Evolutionary conservation across 2,113 vertebrate genomes (phyloP).

Genomic region (Chroicocephalus ridibundus): DNA sequence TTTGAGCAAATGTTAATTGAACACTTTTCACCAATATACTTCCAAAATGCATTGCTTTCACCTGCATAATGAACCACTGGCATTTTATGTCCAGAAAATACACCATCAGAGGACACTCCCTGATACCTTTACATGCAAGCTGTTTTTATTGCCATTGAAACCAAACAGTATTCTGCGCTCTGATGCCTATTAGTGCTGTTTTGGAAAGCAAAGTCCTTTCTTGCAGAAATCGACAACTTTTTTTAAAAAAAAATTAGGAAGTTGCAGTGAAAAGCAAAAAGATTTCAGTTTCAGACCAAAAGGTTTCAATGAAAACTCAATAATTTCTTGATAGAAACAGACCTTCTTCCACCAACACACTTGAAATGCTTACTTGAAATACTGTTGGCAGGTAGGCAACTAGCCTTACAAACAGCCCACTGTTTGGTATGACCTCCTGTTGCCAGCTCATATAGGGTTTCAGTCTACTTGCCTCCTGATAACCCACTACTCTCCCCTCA

Average conservation of each 20-base stretch:
- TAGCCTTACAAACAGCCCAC: not conserved
- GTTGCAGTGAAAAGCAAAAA: not conserved
- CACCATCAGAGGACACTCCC: rapidly evolving
- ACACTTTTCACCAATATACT: not conserved
- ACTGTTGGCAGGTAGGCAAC: not conserved
- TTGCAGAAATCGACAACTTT: not conserved
- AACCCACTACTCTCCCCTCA: not conserved
- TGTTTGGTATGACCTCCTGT: not conserved
- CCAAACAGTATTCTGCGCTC: not conserved
- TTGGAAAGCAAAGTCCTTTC: not conserved
- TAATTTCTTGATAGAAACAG: not conserved
- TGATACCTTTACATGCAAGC: not conserved
- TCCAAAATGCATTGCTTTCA: not conserved
- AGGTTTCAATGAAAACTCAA: not conserved
- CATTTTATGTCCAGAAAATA: not conserved
- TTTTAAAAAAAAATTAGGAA: not conserved
- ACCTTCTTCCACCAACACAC: not conserved
- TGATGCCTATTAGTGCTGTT: not conserved
- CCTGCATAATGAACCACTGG: not conserved
- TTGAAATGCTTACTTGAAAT: not conserved
- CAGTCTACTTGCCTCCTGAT: not conserved
- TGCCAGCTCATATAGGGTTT: not conserved
- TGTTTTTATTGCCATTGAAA: not conserved
- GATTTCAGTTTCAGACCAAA: not conserved
- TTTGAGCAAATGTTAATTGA: not conserved